Percentiles rank a stretch among this genome's conserved stretches.
Conservation (phyloP, 2,888 invertebrate species). For the Tubulanus polymorphus region DNA sequence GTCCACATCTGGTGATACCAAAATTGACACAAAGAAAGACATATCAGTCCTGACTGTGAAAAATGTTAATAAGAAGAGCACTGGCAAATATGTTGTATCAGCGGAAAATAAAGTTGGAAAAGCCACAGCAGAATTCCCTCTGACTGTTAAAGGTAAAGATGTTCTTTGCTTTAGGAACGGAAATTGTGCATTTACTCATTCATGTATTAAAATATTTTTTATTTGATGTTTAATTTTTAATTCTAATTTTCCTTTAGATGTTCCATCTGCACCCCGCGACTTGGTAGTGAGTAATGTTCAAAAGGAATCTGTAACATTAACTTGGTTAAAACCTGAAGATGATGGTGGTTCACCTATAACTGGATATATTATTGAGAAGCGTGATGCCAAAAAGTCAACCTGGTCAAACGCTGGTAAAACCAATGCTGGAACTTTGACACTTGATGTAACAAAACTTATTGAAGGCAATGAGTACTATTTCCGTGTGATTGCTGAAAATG, state of each 20-base stretch:
- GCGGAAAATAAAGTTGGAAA: conserved; percentile 80
- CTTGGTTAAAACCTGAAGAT: conserved; percentile 43
- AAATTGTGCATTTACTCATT: no score
- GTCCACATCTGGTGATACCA: conserved; percentile 28
- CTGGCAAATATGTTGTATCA: conserved; percentile 81
- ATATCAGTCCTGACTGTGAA: conserved; percentile 38
- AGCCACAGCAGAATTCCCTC: conserved; percentile 51
- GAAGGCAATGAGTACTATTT: conserved; percentile 37
- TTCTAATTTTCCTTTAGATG: conserved; percentile 56
- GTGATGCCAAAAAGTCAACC: conserved; percentile 21
- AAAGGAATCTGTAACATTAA: conserved; percentile 34
- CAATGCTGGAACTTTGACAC: conserved; percentile 17
- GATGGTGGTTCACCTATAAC: conserved; percentile 49
- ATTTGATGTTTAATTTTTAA: no score
- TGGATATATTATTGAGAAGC: conserved; percentile 46
- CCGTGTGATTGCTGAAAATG: conserved; percentile 50
- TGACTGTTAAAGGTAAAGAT: no score
- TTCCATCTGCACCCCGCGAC: conserved; percentile 34
- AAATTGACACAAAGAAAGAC: conserved; percentile 31
- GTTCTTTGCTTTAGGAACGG: no score
- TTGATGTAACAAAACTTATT: conserved; percentile 21
- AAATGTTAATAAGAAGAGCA: conserved; percentile 72
- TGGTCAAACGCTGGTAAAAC: conserved; percentile 25
- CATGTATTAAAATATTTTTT: no score
- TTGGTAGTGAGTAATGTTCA: conserved; percentile 37